These are phyloP conservation scores for Colinus virginianus DNA, from an alignment of 2,113 vertebrate species.

Conservation along the genomic window DNA sequence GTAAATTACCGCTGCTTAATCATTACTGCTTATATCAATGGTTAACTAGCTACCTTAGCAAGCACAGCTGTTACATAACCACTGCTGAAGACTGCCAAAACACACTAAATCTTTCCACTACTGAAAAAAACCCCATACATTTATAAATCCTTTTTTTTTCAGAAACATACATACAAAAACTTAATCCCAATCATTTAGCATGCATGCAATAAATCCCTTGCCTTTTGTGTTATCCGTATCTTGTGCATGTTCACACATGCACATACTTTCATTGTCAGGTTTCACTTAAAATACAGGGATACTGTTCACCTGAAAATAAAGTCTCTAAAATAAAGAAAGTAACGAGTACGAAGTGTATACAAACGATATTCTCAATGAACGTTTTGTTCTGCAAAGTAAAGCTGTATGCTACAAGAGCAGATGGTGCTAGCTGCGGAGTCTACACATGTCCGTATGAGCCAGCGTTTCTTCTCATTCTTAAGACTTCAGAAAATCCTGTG, in stretches of 20 bases:
- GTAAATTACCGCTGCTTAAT: slow-evolving; percentile 54
- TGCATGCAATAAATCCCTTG: not conserved
- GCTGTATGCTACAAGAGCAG: not conserved
- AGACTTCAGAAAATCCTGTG: not conserved
- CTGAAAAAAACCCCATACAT: not conserved
- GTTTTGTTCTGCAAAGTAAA: not conserved
- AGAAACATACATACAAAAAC: not conserved
- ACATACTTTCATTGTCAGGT: not conserved
- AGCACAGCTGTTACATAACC: not conserved
- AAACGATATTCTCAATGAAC: not conserved
- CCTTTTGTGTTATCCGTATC: not conserved
- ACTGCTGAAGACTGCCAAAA: not conserved
- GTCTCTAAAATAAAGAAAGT: not conserved
- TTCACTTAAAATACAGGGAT: not conserved
- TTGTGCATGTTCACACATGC: not conserved
- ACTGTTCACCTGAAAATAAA: not conserved
- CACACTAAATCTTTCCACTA: not conserved
- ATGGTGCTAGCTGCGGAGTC: not conserved
- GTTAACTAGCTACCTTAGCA: slow-evolving; percentile 27
- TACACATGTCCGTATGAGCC: not conserved
- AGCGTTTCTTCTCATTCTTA: not conserved
- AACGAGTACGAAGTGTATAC: not conserved
- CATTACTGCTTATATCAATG: slow-evolving; percentile 27
- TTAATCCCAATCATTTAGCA: not conserved
- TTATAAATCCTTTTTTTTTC: not conserved